Evolutionary conservation across 2,797 vertebrate species (phyloP).

Genomic region (Pempheris klunzingeri): DNA sequence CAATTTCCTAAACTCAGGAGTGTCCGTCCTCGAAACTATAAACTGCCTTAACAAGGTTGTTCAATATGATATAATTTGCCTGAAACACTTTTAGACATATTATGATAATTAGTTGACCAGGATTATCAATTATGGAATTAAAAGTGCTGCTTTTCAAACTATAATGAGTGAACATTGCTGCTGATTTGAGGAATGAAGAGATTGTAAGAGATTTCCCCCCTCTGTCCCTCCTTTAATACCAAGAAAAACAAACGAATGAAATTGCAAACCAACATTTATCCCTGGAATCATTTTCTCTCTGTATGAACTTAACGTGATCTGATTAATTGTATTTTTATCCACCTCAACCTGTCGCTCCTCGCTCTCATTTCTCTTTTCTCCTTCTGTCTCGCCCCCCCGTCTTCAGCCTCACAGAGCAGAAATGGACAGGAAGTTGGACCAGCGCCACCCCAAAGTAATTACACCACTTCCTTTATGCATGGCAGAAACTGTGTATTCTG

Average conservation of each 20-base stretch:
- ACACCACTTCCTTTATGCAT: background rate
- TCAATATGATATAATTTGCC: background rate
- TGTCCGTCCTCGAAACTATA: background rate
- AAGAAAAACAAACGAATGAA: background rate
- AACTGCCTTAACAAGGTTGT: background rate
- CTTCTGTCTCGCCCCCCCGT: slow-evolving; percentile 7
- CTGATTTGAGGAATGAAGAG: background rate
- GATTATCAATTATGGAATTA: background rate
- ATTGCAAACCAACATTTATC: background rate
- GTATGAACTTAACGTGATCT: background rate
- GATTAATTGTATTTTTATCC: background rate
- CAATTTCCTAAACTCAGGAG: background rate
- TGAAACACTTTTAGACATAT: background rate
- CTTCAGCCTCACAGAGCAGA: slow-evolving; percentile 86
- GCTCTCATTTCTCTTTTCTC: background rate
- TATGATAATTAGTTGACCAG: background rate
- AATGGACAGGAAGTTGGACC: slow-evolving; percentile 90
- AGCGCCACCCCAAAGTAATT: slow-evolving; percentile 85
- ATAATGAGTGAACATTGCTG: background rate
- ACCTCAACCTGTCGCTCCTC: background rate
- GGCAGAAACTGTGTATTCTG: slow-evolving; percentile 55
- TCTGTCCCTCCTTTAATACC: background rate
- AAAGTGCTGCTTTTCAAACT: background rate
- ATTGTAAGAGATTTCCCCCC: background rate
- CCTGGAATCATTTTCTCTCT: background rate